Base-by-base conservation (phyloP, 64 coral and sea anemone species). In the Orbicella faveolata region DNA sequence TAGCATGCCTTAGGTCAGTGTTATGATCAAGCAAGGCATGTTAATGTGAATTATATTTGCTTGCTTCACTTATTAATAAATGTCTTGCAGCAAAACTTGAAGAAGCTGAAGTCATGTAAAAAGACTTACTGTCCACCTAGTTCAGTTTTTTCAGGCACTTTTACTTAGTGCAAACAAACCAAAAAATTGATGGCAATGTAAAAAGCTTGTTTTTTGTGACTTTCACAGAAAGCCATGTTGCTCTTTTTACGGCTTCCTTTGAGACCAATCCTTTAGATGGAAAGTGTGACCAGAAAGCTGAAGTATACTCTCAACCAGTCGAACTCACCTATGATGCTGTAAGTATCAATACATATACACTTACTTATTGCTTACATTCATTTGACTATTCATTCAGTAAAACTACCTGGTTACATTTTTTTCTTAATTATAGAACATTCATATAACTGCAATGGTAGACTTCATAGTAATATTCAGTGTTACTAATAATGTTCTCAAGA, bases 241-340 rank as follows among this genome's bases (percentile, higher is more conserved):
- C 92, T 23, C 84, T 97, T 36, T 93, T 99, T 14, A 93, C 52
- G 77, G 97, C 90, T 34, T 89, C 94, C 17, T 95, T 99, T 89
- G 97, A 99, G 79, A 99, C 97, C 13, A 99, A 99, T 86, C 97
- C 97, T n/a, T 55, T 99, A 63, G 94, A 96, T 87, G 97, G 88
- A 61, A 96, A 99, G 76, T 99, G 97, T 96, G 97, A 99, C 67
- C 97, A 99, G 59, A 83, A 91, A 90, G 87, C 90, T 59, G 74
- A 83, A 89, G 76, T 99, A 57, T 82, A 73, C 26, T 82, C 94
- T 30, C 88, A 96, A 75, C 97, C 97, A 36, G 30, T 99, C 35
- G 88, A 91, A 75, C 68, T 99, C 80, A 74, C 94, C 34, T 99
- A 99, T 86, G 94, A 99, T 75, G 92, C 94, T 12, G 97, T 99